Percentiles rank a stretch among this genome's conserved stretches.
Conservation (phyloP, 1,140 invertebrate species). For the Diploscapter pachys region DNA sequence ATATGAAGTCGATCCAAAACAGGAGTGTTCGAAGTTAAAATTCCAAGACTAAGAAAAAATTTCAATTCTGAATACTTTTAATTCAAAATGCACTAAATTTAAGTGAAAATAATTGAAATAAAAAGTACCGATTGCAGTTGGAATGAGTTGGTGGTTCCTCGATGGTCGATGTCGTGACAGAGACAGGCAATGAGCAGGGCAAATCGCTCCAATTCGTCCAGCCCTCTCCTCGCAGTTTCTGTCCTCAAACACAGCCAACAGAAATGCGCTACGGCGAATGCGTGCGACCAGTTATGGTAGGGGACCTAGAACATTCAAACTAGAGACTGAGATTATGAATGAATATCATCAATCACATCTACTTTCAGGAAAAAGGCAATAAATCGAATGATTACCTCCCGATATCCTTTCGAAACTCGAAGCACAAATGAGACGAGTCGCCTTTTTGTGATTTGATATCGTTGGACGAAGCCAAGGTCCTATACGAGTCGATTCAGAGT, state of each 20-base stretch:
- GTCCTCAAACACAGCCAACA: slow-evolving; percentile 73
- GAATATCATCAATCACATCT: no score
- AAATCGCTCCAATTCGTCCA: slow-evolving; percentile 76
- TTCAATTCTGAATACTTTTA: no score
- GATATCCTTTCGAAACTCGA: slow-evolving; percentile 76
- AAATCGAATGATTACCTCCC: slow-evolving; percentile 61
- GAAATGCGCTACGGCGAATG: slow-evolving; percentile 78
- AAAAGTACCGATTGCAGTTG: slow-evolving; percentile 65
- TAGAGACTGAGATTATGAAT: no score
- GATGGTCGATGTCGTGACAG: slow-evolving; percentile 90
- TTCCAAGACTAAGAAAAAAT: no score
- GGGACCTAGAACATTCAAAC: slow-evolving; percentile 48
- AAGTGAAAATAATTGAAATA: no score
- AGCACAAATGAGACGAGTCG: slow-evolving; percentile 74
- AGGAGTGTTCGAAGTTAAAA: no score
- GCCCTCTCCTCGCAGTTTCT: slow-evolving; percentile 63
- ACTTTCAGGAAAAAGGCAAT: no score
- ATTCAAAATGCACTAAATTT: no score
- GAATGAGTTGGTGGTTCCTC: slow-evolving; percentile 91
- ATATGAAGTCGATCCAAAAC: no score
- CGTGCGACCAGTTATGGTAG: slow-evolving; percentile 83
- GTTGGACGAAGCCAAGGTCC: slow-evolving; percentile 67
- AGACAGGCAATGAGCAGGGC: slow-evolving; percentile 90
- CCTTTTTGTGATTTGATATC: slow-evolving; percentile 69
- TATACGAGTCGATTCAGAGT: slow-evolving; percentile 64